These are phyloP conservation scores for Plebejus argus DNA, from an alignment of 2,888 invertebrate species.

Conservation along the genomic window DNA sequence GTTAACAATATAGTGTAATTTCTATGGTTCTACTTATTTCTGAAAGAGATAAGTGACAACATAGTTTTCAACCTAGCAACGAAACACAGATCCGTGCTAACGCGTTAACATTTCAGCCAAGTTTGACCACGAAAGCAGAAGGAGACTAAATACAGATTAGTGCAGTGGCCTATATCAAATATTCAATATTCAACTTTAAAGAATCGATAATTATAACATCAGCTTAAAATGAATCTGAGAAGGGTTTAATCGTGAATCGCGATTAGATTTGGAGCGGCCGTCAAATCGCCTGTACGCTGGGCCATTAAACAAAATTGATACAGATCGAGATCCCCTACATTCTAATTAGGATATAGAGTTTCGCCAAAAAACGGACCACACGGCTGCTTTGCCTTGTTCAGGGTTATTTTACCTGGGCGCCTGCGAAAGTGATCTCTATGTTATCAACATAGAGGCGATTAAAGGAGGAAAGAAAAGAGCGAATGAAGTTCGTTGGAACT, in stretches of 20 bases:
- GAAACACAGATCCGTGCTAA: too few species aligned
- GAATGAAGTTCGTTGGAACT: neutral
- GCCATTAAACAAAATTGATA: slow-evolving; percentile 77
- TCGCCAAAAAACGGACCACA: slow-evolving; percentile 48
- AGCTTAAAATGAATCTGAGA: slow-evolving; percentile 28
- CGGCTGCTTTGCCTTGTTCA: slow-evolving; percentile 19
- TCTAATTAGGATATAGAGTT: slow-evolving; percentile 72
- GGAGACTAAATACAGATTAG: too few species aligned
- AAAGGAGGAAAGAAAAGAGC: neutral
- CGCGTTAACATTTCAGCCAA: too few species aligned
- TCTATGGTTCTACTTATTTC: too few species aligned
- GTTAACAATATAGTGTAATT: too few species aligned
- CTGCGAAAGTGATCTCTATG: neutral
- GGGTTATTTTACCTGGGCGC: neutral
- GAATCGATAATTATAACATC: slow-evolving; percentile 16
- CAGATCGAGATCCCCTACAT: slow-evolving; percentile 68
- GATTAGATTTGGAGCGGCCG: slow-evolving; percentile 41
- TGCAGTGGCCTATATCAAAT: too few species aligned
- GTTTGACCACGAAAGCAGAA: too few species aligned
- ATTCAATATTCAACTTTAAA: neutral
- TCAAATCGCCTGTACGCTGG: slow-evolving; percentile 57
- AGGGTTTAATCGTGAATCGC: slow-evolving; percentile 31
- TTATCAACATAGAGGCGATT: neutral
- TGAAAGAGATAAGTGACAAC: too few species aligned
- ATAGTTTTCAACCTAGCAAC: too few species aligned